Percentiles rank a stretch among this genome's conserved stretches.
phyloP scores from a whole-genome alignment of 2,888 invertebrate genomes.

The Ariolimax columbianus region DNA sequence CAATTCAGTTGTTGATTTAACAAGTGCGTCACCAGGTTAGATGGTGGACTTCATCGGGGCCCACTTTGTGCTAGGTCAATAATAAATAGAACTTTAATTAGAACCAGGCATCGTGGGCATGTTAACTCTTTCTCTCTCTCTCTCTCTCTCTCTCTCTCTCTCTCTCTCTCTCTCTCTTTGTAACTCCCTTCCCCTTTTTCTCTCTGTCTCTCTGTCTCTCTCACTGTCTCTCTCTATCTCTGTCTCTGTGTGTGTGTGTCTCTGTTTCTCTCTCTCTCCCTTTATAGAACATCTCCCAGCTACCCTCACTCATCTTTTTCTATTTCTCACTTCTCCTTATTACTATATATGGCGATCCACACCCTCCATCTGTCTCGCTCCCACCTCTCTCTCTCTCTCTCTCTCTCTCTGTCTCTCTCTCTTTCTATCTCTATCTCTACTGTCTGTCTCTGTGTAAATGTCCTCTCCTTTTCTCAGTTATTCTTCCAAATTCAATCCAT shows the following conservation, averaged over 20 bases:
- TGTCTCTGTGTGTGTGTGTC: conserved; percentile 7
- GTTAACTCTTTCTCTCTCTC: neutral
- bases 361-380: neutral
- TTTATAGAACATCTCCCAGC: too few species aligned
- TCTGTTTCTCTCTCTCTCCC: conserved; percentile 6
- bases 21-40: too few species aligned
- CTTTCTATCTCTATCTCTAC: too few species aligned
- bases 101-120: too few species aligned
- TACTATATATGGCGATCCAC: neutral
- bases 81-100: too few species aligned
- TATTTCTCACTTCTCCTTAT: neutral
- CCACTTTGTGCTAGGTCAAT: too few species aligned
- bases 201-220: neutral
- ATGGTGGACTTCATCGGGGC: too few species aligned
- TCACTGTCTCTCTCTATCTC: neutral
- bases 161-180: neutral
- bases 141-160: conserved; percentile 29
- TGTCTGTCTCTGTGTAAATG: too few species aligned
- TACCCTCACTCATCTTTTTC: too few species aligned
- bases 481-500: neutral
- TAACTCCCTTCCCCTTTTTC: neutral
- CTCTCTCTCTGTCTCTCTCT: conserved; percentile 1
- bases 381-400: neutral
- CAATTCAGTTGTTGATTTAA: too few species aligned
- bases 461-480: neutral